Percentiles rank a stretch among this genome's conserved stretches.
These are phyloP conservation scores for Chrysodeixis includens DNA, from an alignment of 2,888 invertebrate species.

Conservation along the genomic window DNA sequence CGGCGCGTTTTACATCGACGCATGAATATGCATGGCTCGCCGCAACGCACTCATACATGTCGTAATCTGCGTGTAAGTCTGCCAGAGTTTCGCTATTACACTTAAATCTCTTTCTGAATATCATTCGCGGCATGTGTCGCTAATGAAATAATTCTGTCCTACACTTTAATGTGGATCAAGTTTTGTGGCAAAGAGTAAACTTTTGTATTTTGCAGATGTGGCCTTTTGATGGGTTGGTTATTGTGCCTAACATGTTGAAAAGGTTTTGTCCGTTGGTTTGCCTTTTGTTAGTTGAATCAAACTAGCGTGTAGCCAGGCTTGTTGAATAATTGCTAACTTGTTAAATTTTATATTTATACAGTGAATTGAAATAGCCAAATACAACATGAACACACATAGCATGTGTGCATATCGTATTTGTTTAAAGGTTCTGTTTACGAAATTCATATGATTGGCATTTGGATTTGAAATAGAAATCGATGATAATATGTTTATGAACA, in stretches of 20 bases:
- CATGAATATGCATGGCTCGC: slow-evolving; percentile 70
- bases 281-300: too few relatives aligned
- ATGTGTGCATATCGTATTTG: too few relatives aligned
- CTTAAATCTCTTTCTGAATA: slow-evolving; percentile 68
- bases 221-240: neutral
- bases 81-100: slow-evolving; percentile 57
- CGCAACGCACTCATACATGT: slow-evolving; percentile 50
- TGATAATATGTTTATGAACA: too few relatives aligned
- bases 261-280: neutral
- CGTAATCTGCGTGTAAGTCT: slow-evolving; percentile 64
- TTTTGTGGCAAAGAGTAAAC: slow-evolving; percentile 55
- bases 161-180: slow-evolving; percentile 59
- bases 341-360: neutral
- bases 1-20: slow-evolving; percentile 64
- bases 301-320: neutral
- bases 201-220: slow-evolving; percentile 23
- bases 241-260: slow-evolving; percentile 8
- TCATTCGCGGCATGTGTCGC: slow-evolving; percentile 69
- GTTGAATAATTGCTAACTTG: neutral
- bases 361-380: too few relatives aligned
- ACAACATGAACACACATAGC: too few relatives aligned
- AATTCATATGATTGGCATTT: too few relatives aligned
- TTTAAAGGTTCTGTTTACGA: too few relatives aligned
- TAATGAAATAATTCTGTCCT: slow-evolving; percentile 69
- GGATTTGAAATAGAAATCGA: too few relatives aligned